Percentiles rank a stretch among this genome's conserved stretches.
phyloP scores from a whole-genome alignment of 1,140 invertebrate species.

The Brachionus plicatilis region DNA sequence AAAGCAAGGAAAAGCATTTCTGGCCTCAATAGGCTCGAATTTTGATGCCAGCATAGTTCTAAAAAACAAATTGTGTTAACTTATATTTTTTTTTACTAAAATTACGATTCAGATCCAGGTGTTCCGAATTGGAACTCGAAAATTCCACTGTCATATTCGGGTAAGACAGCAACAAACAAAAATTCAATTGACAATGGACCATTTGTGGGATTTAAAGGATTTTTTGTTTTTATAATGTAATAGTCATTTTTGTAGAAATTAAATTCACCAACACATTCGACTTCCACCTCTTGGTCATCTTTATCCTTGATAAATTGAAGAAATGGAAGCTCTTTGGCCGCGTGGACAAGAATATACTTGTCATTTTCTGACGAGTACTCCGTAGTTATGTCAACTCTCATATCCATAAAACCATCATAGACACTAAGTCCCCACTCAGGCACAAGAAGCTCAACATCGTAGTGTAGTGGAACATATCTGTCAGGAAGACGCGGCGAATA shows the following conservation, averaged over 20 bases:
- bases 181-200: conserved; percentile 21
- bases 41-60: conserved; percentile 37
- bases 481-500: background rate
- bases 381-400: background rate
- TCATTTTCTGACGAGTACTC: background rate
- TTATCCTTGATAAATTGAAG: background rate
- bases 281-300: background rate
- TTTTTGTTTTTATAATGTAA: conserved; percentile 11
- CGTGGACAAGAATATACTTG: conserved; percentile 17
- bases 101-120: conserved; percentile 17
- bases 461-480: background rate
- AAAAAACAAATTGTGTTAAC: background rate
- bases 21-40: conserved; percentile 37
- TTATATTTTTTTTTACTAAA: background rate
- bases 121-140: conserved; percentile 30
- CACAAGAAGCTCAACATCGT: conserved; percentile 10
- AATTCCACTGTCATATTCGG: conserved; percentile 22
- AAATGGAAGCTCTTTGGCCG: background rate
- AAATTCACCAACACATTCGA: conserved; percentile 36
- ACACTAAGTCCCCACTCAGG: background rate
- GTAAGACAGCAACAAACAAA: background rate
- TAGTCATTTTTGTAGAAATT: conserved; percentile 12
- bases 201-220: background rate
- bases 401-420: conserved; percentile 24
- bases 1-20: conserved; percentile 35